phyloP scores from a whole-genome alignment of 2,797 vertebrate genomes.

The Spinus pinus region DNA sequence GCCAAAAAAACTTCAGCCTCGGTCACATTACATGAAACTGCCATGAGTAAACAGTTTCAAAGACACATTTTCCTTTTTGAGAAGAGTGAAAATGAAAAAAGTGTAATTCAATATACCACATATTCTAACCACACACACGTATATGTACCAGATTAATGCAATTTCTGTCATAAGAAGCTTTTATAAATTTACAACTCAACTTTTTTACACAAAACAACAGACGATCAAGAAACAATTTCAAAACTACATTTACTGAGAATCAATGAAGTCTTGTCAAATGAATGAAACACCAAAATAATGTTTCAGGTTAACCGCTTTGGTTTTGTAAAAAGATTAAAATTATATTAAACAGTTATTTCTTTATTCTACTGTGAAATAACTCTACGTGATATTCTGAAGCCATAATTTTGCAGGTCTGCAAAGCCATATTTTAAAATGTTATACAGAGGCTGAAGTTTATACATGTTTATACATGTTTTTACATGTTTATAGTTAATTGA shows the following conservation, averaged over 20 bases:
- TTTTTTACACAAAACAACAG: neutral
- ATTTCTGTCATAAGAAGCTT: neutral
- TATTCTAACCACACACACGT: neutral
- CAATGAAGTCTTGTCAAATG: neutral
- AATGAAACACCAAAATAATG: neutral
- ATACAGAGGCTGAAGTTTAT: neutral
- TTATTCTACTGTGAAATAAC: neutral
- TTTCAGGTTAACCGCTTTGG: neutral
- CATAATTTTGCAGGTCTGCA: neutral
- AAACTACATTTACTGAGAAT: neutral
- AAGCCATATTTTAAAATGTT: neutral
- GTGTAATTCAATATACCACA: neutral
- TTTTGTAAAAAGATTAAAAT: neutral
- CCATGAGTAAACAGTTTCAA: accelerated
- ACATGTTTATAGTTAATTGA: neutral
- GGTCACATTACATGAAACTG: neutral
- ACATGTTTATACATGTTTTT: neutral
- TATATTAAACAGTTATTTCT: neutral
- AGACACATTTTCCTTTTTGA: neutral
- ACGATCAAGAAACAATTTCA: neutral
- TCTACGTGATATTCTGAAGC: neutral
- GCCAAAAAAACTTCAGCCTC: neutral
- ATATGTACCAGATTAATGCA: accelerated
- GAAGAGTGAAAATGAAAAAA: neutral
- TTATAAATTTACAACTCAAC: neutral